phyloP scores from a whole-genome alignment of 2,797 vertebrate species.

The Coranthus polyacanthus region DNA sequence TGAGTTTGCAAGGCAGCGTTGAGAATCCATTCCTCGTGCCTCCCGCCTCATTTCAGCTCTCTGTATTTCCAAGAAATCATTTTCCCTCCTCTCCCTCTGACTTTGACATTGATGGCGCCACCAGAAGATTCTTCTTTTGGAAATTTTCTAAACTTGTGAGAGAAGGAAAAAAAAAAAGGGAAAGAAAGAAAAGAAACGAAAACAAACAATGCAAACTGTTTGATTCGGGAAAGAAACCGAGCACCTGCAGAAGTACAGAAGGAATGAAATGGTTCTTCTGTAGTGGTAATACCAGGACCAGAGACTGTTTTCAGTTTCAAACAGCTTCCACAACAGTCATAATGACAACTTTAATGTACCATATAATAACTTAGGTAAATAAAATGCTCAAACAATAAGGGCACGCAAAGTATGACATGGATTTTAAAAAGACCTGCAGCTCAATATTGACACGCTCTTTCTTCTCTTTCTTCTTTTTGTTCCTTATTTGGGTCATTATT shows the following conservation, averaged over 20 bases:
- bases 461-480: too few relatives aligned
- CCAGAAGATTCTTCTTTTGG: constrained; percentile 1
- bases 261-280: background rate
- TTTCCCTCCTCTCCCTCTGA: constrained; percentile 41
- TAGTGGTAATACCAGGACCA: background rate
- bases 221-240: background rate
- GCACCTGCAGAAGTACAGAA: background rate
- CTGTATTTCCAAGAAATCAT: constrained; percentile 72
- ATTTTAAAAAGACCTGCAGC: too few relatives aligned
- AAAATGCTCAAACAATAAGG: too few relatives aligned
- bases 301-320: background rate
- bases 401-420: too few relatives aligned
- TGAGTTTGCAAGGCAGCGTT: constrained; percentile 53
- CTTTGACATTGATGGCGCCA: constrained; percentile 59
- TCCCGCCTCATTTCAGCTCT: constrained; percentile 67
- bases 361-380: too few relatives aligned
- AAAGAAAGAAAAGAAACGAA: constrained; percentile 19
- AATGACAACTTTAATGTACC: too few relatives aligned
- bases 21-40: constrained; percentile 78
- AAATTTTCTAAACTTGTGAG: constrained; percentile 41
- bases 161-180: constrained; percentile 14
- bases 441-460: too few relatives aligned
- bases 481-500: background rate
- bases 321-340: background rate
- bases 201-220: constrained; percentile 18